Evolutionary conservation across 1,140 invertebrate species (phyloP).

Genomic region (Neuroterus valhalla): DNA sequence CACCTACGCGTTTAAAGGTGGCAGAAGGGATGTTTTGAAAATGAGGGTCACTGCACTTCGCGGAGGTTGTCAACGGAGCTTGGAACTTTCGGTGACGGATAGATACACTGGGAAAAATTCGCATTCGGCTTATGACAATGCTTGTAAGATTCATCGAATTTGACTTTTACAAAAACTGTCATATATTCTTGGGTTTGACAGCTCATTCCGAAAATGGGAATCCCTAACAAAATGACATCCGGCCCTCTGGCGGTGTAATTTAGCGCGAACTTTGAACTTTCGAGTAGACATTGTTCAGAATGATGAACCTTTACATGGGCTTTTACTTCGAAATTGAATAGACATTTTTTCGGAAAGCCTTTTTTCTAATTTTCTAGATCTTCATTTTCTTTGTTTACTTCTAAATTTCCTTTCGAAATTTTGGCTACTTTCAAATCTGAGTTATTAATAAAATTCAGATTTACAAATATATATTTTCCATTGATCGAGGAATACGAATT

Average conservation of each 20-base stretch:
- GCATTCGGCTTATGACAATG: constrained; percentile 74
- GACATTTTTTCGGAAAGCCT: too few relatives aligned
- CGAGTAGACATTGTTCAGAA: not conserved
- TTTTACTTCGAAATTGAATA: constrained; percentile 21
- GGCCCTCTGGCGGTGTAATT: not conserved
- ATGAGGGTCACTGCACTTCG: constrained; percentile 62
- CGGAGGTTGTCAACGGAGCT: constrained; percentile 55
- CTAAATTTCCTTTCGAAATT: too few relatives aligned
- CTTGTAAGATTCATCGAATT: constrained; percentile 63
- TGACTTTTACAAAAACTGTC: not conserved
- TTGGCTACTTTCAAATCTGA: too few relatives aligned
- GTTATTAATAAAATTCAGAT: too few relatives aligned
- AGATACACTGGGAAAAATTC: constrained; percentile 76
- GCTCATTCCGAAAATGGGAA: not conserved
- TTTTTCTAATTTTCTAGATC: too few relatives aligned
- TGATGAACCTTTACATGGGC: too few relatives aligned
- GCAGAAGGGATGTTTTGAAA: constrained; percentile 71
- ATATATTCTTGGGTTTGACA: not conserved
- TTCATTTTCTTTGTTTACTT: too few relatives aligned
- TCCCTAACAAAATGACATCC: not conserved
- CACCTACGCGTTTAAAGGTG: constrained; percentile 70
- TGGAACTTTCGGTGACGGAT: constrained; percentile 72
- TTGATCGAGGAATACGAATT: too few relatives aligned
- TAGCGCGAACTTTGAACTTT: not conserved
- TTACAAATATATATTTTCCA: too few relatives aligned